phyloP scores from a whole-genome alignment of 2,113 vertebrate species.

The Nannospalax galili region DNA sequence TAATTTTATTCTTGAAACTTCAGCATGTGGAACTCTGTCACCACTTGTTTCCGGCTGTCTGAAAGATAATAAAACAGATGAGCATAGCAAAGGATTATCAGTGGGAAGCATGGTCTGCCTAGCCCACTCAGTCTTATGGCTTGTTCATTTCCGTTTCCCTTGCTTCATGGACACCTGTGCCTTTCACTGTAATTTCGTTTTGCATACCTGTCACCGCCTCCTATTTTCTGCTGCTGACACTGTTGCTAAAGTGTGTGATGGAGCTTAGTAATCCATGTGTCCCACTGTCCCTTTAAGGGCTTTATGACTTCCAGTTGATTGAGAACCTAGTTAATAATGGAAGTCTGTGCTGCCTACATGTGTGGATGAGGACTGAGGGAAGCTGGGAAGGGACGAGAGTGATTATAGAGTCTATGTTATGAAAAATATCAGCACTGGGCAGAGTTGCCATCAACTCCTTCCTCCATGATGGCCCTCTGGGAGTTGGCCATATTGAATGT shows the following conservation, averaged over 20 bases:
- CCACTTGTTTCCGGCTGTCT: not conserved
- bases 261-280: not conserved
- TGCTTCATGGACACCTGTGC: not conserved
- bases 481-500: not conserved
- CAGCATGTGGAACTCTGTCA: not conserved
- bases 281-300: not conserved
- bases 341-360: too few relatives aligned
- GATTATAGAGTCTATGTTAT: fast-evolving
- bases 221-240: not conserved
- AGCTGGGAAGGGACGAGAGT: not conserved
- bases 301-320: not conserved
- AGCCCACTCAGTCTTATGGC: not conserved
- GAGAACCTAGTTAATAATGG: not conserved
- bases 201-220: not conserved
- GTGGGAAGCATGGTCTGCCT: not conserved
- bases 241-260: not conserved
- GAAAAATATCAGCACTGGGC: not conserved
- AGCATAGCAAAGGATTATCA: not conserved
- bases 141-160: not conserved
- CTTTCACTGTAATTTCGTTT: not conserved
- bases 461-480: not conserved
- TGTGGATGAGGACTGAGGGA: not conserved
- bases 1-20: not conserved
- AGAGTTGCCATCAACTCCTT: not conserved
- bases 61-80: not conserved